These are phyloP conservation scores for Phocoena sinus DNA, from an alignment of 2,113 vertebrate genomes.

Conservation along the genomic window DNA sequence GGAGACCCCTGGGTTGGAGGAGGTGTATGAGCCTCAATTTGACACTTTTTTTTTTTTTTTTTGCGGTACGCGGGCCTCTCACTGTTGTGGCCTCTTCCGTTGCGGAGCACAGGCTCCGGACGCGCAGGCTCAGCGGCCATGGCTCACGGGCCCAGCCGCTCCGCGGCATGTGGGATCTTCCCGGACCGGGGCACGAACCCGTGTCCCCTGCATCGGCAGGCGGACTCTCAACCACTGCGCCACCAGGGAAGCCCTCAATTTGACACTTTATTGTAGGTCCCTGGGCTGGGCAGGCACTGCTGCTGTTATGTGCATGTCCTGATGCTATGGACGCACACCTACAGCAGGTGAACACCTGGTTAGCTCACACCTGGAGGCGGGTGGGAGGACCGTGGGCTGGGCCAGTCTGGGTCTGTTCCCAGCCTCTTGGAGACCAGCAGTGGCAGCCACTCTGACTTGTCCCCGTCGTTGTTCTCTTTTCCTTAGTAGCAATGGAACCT, in stretches of 20 bases:
- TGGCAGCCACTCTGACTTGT: fast-evolving
- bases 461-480: fast-evolving
- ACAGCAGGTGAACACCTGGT: not conserved
- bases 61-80: fast-evolving
- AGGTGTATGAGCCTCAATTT: fast-evolving
- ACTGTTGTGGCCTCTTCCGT: no score
- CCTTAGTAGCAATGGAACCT: fast-evolving
- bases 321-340: fast-evolving
- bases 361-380: fast-evolving
- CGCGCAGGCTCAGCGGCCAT: no score
- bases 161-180: no score
- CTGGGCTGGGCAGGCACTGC: fast-evolving
- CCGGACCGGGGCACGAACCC: no score
- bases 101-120: no score
- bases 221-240: no score
- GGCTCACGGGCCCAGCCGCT: no score
- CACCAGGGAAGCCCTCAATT: not conserved
- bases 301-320: fast-evolving
- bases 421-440: not conserved
- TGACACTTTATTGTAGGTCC: fast-evolving
- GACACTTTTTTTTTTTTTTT: not conserved
- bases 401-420: not conserved
- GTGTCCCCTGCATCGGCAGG: no score
- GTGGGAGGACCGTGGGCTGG: fast-evolving
- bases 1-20: not conserved